Evolutionary conservation across 2,113 vertebrate species (phyloP).

Genomic region (Gila orcuttii): DNA sequence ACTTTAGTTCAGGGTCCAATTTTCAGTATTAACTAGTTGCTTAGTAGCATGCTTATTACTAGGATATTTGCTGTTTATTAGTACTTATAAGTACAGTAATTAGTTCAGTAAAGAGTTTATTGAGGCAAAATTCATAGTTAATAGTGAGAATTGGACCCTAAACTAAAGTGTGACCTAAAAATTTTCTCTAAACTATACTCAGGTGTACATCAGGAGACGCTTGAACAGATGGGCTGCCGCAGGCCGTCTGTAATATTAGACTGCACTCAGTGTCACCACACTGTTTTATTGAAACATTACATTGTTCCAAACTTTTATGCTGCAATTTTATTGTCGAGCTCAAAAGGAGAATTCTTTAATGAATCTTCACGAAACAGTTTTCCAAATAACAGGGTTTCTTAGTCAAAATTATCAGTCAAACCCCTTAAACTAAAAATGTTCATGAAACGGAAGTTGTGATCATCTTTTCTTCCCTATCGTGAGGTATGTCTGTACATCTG

Average conservation of each 20-base stretch:
- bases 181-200: neutral
- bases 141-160: too few relatives aligned
- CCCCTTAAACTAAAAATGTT: neutral
- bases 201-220: neutral
- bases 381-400: neutral
- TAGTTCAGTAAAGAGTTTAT: too few relatives aligned
- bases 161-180: neutral
- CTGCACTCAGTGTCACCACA: neutral
- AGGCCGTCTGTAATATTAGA: slow-evolving; percentile 1
- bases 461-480: too few relatives aligned
- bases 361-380: neutral
- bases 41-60: too few relatives aligned
- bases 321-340: neutral
- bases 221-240: neutral
- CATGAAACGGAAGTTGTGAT: too few relatives aligned
- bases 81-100: too few relatives aligned
- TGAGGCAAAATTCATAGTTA: too few relatives aligned
- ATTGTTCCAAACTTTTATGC: neutral
- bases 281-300: neutral
- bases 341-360: neutral
- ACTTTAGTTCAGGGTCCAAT: too few relatives aligned
- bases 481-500: too few relatives aligned
- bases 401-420: neutral
- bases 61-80: too few relatives aligned
- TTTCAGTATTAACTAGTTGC: too few relatives aligned